A percentile compares a stretch with the other conserved stretches of the same genome.
Conservation (phyloP, 2,797 vertebrate species). For the Lates japonicus region DNA sequence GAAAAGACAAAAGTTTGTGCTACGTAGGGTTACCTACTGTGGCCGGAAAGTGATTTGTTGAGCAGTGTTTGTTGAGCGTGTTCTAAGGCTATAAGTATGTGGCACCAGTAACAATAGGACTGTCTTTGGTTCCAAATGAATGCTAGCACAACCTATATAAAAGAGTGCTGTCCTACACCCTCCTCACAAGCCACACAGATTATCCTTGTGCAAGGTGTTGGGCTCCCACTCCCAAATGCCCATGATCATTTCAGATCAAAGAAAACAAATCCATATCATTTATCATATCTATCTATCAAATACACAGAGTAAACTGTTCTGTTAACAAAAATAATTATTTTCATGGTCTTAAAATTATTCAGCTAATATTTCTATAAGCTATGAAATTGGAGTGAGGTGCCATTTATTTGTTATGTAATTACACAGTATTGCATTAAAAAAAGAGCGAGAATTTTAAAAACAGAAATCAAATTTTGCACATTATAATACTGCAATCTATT, state of each 20-base stretch:
- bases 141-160: constrained; percentile 75
- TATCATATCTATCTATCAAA: background rate
- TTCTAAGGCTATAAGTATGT: constrained; percentile 80
- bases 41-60: constrained; percentile 82
- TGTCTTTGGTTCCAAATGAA: constrained; percentile 76
- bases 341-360: too few relatives aligned
- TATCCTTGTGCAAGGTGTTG: constrained; percentile 60
- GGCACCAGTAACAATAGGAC: constrained; percentile 81
- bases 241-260: constrained; percentile 34
- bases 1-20: constrained; percentile 79
- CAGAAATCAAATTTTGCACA: background rate
- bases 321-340: background rate
- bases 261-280: constrained; percentile 24
- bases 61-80: constrained; percentile 79
- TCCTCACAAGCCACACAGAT: constrained; percentile 57
- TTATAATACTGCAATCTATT: background rate
- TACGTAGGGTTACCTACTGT: constrained; percentile 61
- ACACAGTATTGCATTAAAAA: background rate
- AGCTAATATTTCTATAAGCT: background rate
- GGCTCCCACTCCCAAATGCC: constrained; percentile 24
- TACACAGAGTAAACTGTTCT: background rate
- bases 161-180: constrained; percentile 64
- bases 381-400: background rate
- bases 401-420: background rate
- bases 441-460: background rate